Evolutionary conservation across 1,140 invertebrate species (phyloP).

Genomic region (Pseudomyrmex dendroicus): DNA sequence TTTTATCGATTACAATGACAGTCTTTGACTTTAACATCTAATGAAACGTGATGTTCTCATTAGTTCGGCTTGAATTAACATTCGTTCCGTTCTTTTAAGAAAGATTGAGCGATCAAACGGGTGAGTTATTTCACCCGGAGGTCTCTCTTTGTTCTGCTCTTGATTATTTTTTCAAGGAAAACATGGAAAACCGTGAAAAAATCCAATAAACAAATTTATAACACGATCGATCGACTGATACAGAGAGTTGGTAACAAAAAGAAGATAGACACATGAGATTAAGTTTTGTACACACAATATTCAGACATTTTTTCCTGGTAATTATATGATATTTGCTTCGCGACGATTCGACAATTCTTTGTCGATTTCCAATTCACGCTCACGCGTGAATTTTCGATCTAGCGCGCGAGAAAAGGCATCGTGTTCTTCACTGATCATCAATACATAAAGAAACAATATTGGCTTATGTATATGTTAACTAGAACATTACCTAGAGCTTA

Average conservation of each 20-base stretch:
- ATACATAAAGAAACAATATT: too few relatives aligned
- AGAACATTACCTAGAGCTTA: background rate
- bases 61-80: conserved; percentile 43
- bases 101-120: conserved; percentile 14
- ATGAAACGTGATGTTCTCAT: conserved; percentile 32
- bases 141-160: background rate
- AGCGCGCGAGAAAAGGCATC: too few relatives aligned
- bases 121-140: conserved; percentile 17
- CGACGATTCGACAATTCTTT: too few relatives aligned
- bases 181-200: background rate
- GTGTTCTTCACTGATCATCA: too few relatives aligned
- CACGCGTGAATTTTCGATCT: too few relatives aligned
- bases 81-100: background rate
- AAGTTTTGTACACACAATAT: too few relatives aligned
- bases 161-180: background rate
- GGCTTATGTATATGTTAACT: too few relatives aligned
- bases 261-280: too few relatives aligned
- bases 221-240: background rate
- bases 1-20: background rate
- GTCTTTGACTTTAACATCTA: conserved; percentile 29
- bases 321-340: too few relatives aligned
- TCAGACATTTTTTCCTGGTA: too few relatives aligned
- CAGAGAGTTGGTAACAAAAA: too few relatives aligned
- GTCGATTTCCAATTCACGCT: too few relatives aligned
- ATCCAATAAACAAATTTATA: background rate